A percentile compares a stretch with the other conserved stretches of the same genome.
phyloP scores from a whole-genome alignment of 2,888 invertebrate genomes.

The Cybosia mesomella region DNA sequence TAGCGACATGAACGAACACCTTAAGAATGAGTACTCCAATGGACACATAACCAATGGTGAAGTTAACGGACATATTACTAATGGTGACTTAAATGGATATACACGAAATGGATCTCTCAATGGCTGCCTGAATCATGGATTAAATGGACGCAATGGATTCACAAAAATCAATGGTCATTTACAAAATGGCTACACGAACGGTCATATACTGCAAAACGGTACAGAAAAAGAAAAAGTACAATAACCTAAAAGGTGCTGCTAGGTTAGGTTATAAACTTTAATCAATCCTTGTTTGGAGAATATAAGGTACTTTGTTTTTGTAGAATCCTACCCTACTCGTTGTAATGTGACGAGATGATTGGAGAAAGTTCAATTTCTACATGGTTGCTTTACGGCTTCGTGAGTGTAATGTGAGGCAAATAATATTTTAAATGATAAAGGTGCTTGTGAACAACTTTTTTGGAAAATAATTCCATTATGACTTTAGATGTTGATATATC shows the following conservation, averaged over 20 bases:
- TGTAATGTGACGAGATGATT: constrained; percentile 20
- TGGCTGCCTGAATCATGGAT: constrained; percentile 45
- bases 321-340: constrained; percentile 38
- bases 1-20: constrained; percentile 46
- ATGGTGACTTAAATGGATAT: constrained; percentile 42
- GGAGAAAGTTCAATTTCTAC: constrained; percentile 47
- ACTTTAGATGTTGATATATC: background rate
- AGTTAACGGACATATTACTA: constrained; percentile 32
- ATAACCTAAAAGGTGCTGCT: constrained; percentile 56
- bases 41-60: constrained; percentile 41
- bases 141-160: constrained; percentile 23
- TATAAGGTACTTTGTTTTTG: constrained; percentile 33
- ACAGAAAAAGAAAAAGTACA: constrained; percentile 77
- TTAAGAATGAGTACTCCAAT: constrained; percentile 40
- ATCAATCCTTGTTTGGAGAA: constrained; percentile 38
- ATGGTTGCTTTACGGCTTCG: constrained; percentile 29
- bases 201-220: constrained; percentile 54
- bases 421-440: constrained; percentile 24
- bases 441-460: constrained; percentile 15
- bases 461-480: background rate
- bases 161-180: constrained; percentile 29
- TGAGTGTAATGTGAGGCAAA: constrained; percentile 29
- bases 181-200: constrained; percentile 60
- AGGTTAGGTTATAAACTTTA: constrained; percentile 46
- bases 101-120: constrained; percentile 45